These are phyloP conservation scores for Lepus townsendii DNA, from an alignment of 2,797 vertebrate species.

Conservation along the genomic window DNA sequence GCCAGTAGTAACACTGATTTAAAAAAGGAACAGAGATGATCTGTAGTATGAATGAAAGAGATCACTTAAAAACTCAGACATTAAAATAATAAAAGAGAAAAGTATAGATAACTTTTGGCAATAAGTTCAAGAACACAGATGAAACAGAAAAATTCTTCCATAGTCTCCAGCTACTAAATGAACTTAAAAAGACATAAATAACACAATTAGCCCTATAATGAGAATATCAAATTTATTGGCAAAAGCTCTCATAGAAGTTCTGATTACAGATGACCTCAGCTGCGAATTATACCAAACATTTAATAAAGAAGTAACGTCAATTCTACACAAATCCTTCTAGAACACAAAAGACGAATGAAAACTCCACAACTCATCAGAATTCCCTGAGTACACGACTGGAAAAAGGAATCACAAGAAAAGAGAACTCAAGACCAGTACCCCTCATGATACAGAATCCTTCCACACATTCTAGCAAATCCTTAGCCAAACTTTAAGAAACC, in stretches of 20 bases:
- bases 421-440: not conserved
- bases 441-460: not conserved
- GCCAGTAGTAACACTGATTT: not conserved
- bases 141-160: conserved; percentile 17
- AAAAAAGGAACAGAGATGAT: not conserved
- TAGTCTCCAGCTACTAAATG: not conserved
- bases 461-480: not conserved
- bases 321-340: not conserved
- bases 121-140: not conserved
- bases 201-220: not conserved
- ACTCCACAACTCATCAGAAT: conserved; percentile 15
- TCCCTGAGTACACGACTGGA: conserved; percentile 14
- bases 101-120: not conserved
- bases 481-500: conserved; percentile 28
- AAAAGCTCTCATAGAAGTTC: not conserved
- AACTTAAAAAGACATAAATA: not conserved
- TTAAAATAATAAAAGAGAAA: not conserved
- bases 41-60: not conserved
- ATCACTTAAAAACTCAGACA: not conserved
- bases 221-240: conserved; percentile 31
- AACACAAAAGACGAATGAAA: not conserved
- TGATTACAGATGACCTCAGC: not conserved
- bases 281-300: conserved; percentile 50
- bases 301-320: conserved; percentile 36
- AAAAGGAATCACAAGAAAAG: not conserved